Base-by-base conservation (phyloP, 2,797 vertebrate genomes). In the Chelon auratus region DNA sequence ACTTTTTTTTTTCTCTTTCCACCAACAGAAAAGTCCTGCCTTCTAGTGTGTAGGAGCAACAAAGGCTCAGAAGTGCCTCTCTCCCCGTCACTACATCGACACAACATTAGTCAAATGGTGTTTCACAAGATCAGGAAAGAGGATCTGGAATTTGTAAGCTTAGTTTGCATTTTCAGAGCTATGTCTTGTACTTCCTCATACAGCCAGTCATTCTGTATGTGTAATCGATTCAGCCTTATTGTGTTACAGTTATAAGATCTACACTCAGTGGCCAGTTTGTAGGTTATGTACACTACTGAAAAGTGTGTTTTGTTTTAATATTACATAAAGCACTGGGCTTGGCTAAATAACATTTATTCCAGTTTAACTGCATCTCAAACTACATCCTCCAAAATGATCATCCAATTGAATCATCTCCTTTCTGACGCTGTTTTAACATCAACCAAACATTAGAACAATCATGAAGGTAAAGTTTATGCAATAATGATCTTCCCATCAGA, bases 81-180 rank as follows among this genome's bases (percentile, higher is more conserved):
- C 1, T 97, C 97, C 18, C 96, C 97, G 5, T 94, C 95, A 0
- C 87, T 95, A 11, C 94, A 96, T 71, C 96, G 94, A 53, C 96
- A 95, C 77, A 97, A 96, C 83, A 91, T 98, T 90, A 98, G 93
- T 90, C 98, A 98, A 83, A 99, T 99, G 98, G 97, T 99, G 77
- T 99, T 99, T 91, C 97, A 99, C 94, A 99, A 97, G 92, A 99
- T 99, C 85, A 96, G 93, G 78, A 99, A 96, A 89, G 98, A 99
- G 87, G 97, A 99, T 80, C 93, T 99, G 77, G 95, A 96, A 85
- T 97, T 95, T 54, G 98, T 99, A 95, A 94, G 96, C 43, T 51
- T 13, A 2, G 36, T 67, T 68, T 74, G 2, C 33, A 33, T 40
- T 3, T 80, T 64, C 13, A 50, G 20, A 5, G 42, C 13, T 18